Evolutionary conservation across 1,140 invertebrate genomes (phyloP).

Genomic region (Marisa cornuarietis): DNA sequence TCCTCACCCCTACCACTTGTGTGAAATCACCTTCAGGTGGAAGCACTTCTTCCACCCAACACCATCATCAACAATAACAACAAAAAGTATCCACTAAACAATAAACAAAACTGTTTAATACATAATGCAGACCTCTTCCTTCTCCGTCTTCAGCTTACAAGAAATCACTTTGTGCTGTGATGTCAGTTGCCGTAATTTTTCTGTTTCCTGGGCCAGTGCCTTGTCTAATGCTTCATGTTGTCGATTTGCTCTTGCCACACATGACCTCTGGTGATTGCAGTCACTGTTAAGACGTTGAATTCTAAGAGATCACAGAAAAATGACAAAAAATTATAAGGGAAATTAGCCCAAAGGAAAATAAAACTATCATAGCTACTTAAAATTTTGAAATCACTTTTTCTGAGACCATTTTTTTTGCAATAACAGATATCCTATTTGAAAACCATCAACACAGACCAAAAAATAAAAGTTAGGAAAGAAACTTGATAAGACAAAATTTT

Average conservation of each 20-base stretch:
- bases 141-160: constrained; percentile 55
- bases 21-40: no score
- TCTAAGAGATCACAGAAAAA: constrained; percentile 39
- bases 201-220: constrained; percentile 46
- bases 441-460: background rate
- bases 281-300: constrained; percentile 49
- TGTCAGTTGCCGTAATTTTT: constrained; percentile 52
- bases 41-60: no score
- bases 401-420: background rate
- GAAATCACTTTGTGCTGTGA: constrained; percentile 48
- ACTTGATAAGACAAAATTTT: background rate
- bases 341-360: background rate
- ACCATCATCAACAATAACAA: background rate
- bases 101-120: background rate
- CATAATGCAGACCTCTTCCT: constrained; percentile 54
- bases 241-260: constrained; percentile 40
- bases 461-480: no score
- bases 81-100: background rate
- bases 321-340: background rate
- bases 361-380: background rate
- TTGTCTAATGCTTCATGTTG: constrained; percentile 46
- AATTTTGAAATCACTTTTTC: background rate
- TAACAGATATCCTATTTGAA: background rate
- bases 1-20: no score
- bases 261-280: constrained; percentile 46